Base-by-base conservation (phyloP, 2,888 invertebrate species). In the Parnassius glacialis region DNA sequence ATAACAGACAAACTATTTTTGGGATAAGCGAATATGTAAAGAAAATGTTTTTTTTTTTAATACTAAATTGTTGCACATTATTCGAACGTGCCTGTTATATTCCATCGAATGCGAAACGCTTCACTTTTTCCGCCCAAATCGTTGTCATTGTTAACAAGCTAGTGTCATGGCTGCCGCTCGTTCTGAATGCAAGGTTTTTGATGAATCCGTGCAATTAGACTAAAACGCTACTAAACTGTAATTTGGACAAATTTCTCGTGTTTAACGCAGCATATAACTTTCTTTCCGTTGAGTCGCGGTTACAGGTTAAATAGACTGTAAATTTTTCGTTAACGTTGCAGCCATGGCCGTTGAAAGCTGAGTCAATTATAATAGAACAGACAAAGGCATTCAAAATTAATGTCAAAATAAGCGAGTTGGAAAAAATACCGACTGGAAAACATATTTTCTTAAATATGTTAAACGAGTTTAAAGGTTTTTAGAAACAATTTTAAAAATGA, bases 261-360 rank as follows among this genome's bases (percentile, higher is more conserved):
- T 80, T 88, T 84, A 89, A 85, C 82, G 80, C 81, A 76, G 79
- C 82, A 81, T 86, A 78, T 80, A 79, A 84, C 88, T 90, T 90
- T 89, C 89, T 87, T 90, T 88, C 85, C 75, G 75, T 75, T 76
- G 68, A 71, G 69, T 72, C 67, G 73, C 74, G 70, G 72, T 70
- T 68, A 75, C 73, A 79, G 83, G 82, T 86, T 87, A 87, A 90
- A 88, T 85, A 87, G 89, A 87, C 80, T 90, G 85, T 87, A 84
- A 87, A 72, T 64, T 63, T 50, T 64, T 60, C 64, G 67, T 64
- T 59, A 65, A 83, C 75, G 73, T 76, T 75, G 73, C 64, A 71
- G 70, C 65, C 66, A 66, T 66, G 47, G 60, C 58, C 62, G 66
- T 65, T 65, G 71, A 73, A 70, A 73, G 74, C 68, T 65, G 58